Conservation (phyloP, 2,113 vertebrate species). For the Hydropotes inermis region DNA sequence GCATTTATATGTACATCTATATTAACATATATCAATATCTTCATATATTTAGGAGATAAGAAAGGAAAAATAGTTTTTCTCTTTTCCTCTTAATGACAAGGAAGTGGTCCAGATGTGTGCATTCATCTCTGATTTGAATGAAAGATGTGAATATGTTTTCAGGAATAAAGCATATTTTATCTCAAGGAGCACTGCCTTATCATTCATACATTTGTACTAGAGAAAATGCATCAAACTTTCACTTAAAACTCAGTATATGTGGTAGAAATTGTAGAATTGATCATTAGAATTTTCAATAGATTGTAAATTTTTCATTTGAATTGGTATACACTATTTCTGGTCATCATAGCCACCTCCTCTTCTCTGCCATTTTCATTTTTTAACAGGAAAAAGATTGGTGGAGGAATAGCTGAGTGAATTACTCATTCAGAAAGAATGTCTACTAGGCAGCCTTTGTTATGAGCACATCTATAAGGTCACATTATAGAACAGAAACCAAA, state of each 20-base stretch:
- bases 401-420: neutral
- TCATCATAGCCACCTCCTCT: neutral
- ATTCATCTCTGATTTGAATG: conserved; percentile 53
- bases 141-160: conserved; percentile 48
- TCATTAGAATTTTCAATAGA: conserved; percentile 20
- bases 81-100: neutral
- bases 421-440: neutral
- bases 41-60: neutral
- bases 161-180: conserved; percentile 42
- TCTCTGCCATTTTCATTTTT: neutral
- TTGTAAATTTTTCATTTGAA: neutral
- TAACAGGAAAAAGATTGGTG: neutral
- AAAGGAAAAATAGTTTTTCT: neutral
- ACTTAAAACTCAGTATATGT: neutral
- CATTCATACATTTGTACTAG: conserved; percentile 18
- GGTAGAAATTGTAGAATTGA: conserved; percentile 7
- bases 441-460: neutral
- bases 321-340: neutral
- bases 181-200: conserved; percentile 34
- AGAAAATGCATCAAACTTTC: conserved; percentile 30
- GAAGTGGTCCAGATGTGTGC: neutral
- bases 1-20: neutral
- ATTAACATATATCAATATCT: neutral
- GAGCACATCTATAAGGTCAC: neutral
- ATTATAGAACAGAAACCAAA: neutral